Evolutionary conservation across 2,113 vertebrate genomes (phyloP).

Genomic region (Xenopus borealis): DNA sequence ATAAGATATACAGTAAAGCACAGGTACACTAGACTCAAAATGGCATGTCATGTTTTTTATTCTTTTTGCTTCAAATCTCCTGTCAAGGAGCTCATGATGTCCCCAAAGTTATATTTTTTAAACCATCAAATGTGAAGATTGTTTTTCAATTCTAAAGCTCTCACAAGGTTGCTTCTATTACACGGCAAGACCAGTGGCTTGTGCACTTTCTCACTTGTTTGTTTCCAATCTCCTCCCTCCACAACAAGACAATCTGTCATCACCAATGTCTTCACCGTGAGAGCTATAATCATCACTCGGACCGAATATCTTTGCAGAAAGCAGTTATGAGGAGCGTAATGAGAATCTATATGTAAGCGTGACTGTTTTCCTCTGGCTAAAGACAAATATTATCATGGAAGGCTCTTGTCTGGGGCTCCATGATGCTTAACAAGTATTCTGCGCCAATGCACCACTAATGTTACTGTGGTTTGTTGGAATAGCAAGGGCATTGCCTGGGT

Average conservation of each 20-base stretch:
- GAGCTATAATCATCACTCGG: slow-evolving; percentile 38
- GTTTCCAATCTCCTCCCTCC: slow-evolving; percentile 37
- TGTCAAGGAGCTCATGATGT: too few relatives aligned
- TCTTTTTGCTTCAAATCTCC: too few relatives aligned
- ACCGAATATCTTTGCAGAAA: slow-evolving; percentile 38
- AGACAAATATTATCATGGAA: neutral
- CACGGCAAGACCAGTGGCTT: slow-evolving; percentile 13
- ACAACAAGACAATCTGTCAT: slow-evolving; percentile 37
- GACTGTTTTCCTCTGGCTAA: slow-evolving; percentile 4
- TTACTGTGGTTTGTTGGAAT: too few relatives aligned
- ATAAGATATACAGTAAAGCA: too few relatives aligned
- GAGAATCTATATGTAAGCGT: slow-evolving; percentile 28
- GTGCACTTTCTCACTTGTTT: slow-evolving; percentile 14
- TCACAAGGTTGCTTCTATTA: slow-evolving; percentile 27
- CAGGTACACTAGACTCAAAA: too few relatives aligned
- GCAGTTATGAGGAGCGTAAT: slow-evolving; percentile 17
- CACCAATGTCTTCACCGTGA: slow-evolving; percentile 32
- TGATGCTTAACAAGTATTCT: too few relatives aligned
- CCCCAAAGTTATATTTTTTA: too few relatives aligned
- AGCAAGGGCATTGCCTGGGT: too few relatives aligned
- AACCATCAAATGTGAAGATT: slow-evolving; percentile 19
- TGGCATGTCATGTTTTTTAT: too few relatives aligned
- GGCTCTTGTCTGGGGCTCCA: too few relatives aligned
- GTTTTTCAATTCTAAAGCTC: slow-evolving; percentile 15
- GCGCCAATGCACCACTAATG: too few relatives aligned